Evolutionary conservation across 2,888 invertebrate species (phyloP).

Genomic region (Nymphalis urticae): DNA sequence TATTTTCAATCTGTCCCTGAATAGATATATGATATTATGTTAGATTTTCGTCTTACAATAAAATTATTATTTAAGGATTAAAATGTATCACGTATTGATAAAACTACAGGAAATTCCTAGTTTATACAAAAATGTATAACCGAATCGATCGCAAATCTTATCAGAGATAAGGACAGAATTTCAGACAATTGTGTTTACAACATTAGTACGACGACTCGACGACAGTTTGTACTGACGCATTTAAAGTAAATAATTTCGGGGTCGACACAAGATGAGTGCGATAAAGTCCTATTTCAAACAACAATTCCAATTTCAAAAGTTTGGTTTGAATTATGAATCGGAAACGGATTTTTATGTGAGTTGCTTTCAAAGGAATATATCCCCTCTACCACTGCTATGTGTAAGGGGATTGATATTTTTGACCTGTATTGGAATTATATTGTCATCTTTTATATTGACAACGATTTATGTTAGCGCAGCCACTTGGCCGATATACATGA

Average conservation of each 20-base stretch:
- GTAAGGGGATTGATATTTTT: constrained; percentile 56
- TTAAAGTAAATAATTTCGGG: constrained; percentile 4
- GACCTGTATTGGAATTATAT: constrained; percentile 54
- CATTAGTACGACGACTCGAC: constrained; percentile 4
- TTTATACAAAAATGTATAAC: constrained; percentile 5
- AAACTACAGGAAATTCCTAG: constrained; percentile 8
- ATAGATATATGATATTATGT: too few species aligned
- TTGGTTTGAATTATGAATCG: constrained; percentile 56
- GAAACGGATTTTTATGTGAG: constrained; percentile 60
- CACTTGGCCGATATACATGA: constrained; percentile 66
- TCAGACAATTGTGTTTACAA: constrained; percentile 20
- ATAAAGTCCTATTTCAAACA: constrained; percentile 57
- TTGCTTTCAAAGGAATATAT: constrained; percentile 58
- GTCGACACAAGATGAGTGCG: constrained; percentile 51
- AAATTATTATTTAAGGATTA: too few species aligned
- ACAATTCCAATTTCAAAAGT: constrained; percentile 53
- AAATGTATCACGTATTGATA: not conserved
- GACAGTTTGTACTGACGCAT: constrained; percentile 9
- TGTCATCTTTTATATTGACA: constrained; percentile 54
- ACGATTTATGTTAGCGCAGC: constrained; percentile 33
- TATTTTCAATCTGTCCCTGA: too few species aligned
- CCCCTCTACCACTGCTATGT: constrained; percentile 55
- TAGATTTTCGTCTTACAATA: too few species aligned
- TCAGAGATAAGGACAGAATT: constrained; percentile 31
- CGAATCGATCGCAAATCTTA: constrained; percentile 39